Conservation (phyloP, 2,113 vertebrate species). For the Psephotus haematonotus region DNA sequence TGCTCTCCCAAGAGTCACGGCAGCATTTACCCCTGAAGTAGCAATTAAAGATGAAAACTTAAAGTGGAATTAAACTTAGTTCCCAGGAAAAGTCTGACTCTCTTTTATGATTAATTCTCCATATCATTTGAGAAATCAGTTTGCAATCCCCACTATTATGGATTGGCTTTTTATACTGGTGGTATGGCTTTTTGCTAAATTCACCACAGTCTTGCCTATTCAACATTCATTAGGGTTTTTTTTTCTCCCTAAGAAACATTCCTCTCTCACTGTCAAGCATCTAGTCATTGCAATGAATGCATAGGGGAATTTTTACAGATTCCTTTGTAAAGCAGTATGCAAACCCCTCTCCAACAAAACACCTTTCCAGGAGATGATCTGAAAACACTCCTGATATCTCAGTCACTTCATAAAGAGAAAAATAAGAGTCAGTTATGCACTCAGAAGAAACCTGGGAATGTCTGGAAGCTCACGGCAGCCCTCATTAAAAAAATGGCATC, state of each 20-base stretch:
- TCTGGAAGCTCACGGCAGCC: background rate
- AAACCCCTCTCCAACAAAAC: background rate
- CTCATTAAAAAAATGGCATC: background rate
- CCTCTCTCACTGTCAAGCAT: background rate
- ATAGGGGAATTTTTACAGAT: accelerated
- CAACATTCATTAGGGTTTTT: background rate
- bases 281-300: background rate
- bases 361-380: background rate
- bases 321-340: background rate
- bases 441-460: background rate
- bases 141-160: background rate
- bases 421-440: background rate
- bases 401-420: background rate
- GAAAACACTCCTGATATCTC: background rate
- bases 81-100: background rate
- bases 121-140: background rate
- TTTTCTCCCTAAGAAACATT: background rate
- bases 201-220: background rate
- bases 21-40: background rate
- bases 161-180: background rate
- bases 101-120: background rate
- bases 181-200: background rate
- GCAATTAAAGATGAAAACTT: background rate
- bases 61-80: background rate
- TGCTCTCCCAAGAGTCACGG: background rate